phyloP scores from a whole-genome alignment of 2,113 vertebrate genomes.

The Pelecanus crispus region DNA sequence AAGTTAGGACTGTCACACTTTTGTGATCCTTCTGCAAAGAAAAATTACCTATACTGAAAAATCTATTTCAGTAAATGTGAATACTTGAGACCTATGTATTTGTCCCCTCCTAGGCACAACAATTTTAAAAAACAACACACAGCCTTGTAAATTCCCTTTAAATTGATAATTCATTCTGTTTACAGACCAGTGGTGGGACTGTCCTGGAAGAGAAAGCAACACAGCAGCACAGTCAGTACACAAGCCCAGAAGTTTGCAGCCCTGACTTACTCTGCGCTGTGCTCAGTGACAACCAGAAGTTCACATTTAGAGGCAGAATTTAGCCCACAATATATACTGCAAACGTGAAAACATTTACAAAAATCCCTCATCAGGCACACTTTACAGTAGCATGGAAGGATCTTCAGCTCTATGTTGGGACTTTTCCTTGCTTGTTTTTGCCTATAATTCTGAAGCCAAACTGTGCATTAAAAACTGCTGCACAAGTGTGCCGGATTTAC shows the following conservation, averaged over 20 bases:
- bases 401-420: background rate
- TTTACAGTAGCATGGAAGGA: background rate
- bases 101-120: background rate
- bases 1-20: background rate
- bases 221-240: background rate
- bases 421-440: background rate
- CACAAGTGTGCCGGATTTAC: background rate
- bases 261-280: rapidly evolving
- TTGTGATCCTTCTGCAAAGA: background rate
- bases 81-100: background rate
- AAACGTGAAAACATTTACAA: background rate
- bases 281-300: no score
- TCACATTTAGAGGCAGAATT: background rate
- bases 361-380: background rate
- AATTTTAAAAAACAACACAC: background rate
- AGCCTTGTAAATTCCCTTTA: background rate
- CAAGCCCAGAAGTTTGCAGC: rapidly evolving
- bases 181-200: background rate
- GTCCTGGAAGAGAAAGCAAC: background rate
- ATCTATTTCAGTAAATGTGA: background rate
- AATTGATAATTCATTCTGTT: background rate
- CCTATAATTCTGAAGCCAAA: background rate
- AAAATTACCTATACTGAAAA: background rate
- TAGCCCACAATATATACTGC: background rate
- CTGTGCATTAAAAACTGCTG: rapidly evolving